Evolutionary conservation across 2,888 invertebrate species (phyloP), one percentile per base, ranked within the genome.

Genomic region (Cheilosia urbana): DNA sequence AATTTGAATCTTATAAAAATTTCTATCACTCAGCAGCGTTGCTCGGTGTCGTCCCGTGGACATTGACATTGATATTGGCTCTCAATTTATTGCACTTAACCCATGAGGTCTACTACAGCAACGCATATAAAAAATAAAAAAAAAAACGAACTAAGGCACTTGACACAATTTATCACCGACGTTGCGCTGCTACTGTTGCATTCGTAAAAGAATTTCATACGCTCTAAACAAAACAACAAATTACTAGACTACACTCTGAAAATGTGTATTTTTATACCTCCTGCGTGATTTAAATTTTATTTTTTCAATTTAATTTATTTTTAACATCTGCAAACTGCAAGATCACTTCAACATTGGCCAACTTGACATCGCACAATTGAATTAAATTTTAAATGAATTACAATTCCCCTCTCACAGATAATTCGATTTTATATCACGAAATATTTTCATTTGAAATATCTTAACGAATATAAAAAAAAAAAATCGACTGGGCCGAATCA

Each of bases 21-120:
- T 34, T 17, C 47, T 58, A 78, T 58, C 60, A 60, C 27, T 65
- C 45, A 37, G 55, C 37, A 57, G 37, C n/a, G n/a, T 60, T 30
- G 37, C 13, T 30, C 30, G 17, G 15, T 57, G 21, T 47, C 58
- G 66, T 62, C 85, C 72, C n/a, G 76, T 68, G 77, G 85, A 72
- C 84, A 84, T 75, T 84, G 84, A 84, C 81, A 85, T 85, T 85
- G 85, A 81, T 85, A 85, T 81, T 77, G 66, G 19, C 77, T 77
- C 62, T 81, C 66, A 65, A 77, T 81, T 81, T 68, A 77, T 68
- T 76, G 71, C 85, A 75, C 63, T 76, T 72, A 62, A 57, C 53
- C 80, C 66, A 69, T 55, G 66, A 58, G 27, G 62, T 49, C 27
- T 2, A 37, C 24, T 27, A n/a, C 6, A 49, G 17, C 42, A 34